phyloP scores from a whole-genome alignment of 2,797 vertebrate species.

The Alca torda region DNA sequence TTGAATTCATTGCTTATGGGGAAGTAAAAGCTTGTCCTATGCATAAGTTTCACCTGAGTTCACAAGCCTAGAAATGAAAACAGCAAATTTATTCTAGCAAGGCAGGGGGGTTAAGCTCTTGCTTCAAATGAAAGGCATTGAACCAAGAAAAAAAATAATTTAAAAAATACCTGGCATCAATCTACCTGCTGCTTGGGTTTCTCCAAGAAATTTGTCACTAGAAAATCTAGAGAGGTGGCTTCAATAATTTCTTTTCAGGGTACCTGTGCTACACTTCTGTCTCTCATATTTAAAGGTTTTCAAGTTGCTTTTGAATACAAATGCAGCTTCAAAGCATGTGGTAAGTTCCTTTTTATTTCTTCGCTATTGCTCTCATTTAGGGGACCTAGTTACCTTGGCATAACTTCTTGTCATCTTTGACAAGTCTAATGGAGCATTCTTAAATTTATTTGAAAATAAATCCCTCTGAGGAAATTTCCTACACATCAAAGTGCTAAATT shows the following conservation, averaged over 20 bases:
- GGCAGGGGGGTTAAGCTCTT: neutral
- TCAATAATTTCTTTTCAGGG: neutral
- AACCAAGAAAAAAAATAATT: neutral
- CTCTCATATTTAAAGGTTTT: neutral
- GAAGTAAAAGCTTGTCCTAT: neutral
- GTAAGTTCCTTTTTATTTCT: neutral
- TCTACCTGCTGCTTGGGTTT: neutral
- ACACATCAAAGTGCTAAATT: neutral
- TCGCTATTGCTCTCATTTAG: neutral
- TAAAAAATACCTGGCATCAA: neutral
- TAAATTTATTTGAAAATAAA: conserved; percentile 8
- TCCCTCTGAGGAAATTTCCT: neutral
- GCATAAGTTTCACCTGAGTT: neutral
- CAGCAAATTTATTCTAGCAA: neutral
- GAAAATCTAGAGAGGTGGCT: neutral
- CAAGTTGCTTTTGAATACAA: neutral
- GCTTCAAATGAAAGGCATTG: neutral
- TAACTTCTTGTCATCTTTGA: neutral
- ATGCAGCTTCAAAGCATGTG: neutral
- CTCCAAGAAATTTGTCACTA: neutral
- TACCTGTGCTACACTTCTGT: neutral
- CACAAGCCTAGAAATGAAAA: neutral
- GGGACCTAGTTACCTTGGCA: neutral
- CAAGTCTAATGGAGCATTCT: neutral
- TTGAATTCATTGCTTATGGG: neutral